These are phyloP conservation scores for Eilema depressum DNA, from an alignment of 2,888 invertebrate genomes.

Conservation along the genomic window DNA sequence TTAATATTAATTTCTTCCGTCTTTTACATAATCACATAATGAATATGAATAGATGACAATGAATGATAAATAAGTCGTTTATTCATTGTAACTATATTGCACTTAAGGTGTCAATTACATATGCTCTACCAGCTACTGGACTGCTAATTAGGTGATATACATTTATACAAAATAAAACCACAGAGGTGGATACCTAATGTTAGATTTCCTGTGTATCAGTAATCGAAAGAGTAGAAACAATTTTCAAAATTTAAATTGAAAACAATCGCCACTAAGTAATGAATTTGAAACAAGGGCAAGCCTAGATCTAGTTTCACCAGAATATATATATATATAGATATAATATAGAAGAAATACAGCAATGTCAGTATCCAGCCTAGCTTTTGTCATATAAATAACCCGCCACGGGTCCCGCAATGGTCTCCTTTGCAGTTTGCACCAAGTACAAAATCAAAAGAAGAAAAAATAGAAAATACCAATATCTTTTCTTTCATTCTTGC, in stretches of 20 bases:
- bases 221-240: not conserved
- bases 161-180: not conserved
- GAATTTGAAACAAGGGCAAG: too few relatives aligned
- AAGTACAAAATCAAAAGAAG: too few relatives aligned
- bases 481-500: not conserved
- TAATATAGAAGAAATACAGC: too few relatives aligned
- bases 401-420: too few relatives aligned
- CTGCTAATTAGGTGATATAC: not conserved
- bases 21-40: slow-evolving; percentile 32
- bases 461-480: too few relatives aligned
- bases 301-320: too few relatives aligned
- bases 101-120: slow-evolving; percentile 40
- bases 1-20: slow-evolving; percentile 45
- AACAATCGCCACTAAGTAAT: not conserved
- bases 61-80: slow-evolving; percentile 46
- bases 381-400: too few relatives aligned
- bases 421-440: too few relatives aligned
- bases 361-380: too few relatives aligned
- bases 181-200: not conserved
- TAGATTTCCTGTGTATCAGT: not conserved
- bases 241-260: not conserved
- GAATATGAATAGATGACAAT: slow-evolving; percentile 49
- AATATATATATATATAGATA: too few relatives aligned
- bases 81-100: slow-evolving; percentile 41
- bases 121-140: not conserved